Evolutionary conservation across 2,888 invertebrate genomes (phyloP).

Genomic region (Melipona bicolor): DNA sequence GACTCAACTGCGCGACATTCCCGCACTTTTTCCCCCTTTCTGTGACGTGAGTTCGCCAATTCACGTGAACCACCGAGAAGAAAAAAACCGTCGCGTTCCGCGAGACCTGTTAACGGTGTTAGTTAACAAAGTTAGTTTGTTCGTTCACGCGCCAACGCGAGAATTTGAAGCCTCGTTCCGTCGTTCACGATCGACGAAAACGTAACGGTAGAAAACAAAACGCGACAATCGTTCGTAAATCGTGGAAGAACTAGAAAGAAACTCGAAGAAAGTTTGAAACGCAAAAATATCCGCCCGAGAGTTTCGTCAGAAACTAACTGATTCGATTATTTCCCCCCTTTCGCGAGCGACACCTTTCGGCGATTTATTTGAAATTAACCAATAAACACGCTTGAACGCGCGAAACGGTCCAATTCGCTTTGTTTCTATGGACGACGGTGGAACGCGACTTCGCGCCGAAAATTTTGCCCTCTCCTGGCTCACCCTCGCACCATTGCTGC

Average conservation of each 20-base stretch:
- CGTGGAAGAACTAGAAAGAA: no score
- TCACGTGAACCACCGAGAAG: not conserved
- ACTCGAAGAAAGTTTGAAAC: not conserved
- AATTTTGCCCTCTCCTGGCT: no score
- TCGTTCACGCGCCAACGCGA: not conserved
- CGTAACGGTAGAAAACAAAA: no score
- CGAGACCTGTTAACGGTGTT: not conserved
- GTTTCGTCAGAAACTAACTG: not conserved
- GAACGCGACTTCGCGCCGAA: not conserved
- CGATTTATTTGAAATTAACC: not conserved
- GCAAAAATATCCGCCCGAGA: not conserved
- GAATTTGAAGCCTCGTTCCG: no score
- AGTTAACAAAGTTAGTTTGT: not conserved
- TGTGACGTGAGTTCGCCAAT: not conserved
- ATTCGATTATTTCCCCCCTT: no score
- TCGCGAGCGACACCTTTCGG: not conserved
- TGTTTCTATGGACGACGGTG: not conserved
- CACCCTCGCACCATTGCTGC: no score
- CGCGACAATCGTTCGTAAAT: no score
- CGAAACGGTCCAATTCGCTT: not conserved
- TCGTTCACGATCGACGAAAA: no score
- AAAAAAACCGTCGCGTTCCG: no score
- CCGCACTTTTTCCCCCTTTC: not conserved
- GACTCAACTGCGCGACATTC: slow-evolving; percentile 9
- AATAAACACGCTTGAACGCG: not conserved